These are phyloP conservation scores for Eustalomyia histrio DNA, from an alignment of 2,888 invertebrate genomes.

Conservation along the genomic window DNA sequence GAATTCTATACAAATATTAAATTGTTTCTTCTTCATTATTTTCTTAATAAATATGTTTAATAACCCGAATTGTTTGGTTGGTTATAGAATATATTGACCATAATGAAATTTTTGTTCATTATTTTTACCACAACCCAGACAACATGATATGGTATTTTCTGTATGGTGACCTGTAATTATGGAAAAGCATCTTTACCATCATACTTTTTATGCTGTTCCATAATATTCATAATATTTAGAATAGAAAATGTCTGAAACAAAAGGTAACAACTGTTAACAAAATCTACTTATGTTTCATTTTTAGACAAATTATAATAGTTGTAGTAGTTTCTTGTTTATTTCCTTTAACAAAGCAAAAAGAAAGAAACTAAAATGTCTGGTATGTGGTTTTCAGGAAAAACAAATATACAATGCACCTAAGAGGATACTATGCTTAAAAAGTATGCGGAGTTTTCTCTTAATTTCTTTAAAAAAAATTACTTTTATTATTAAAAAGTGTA, in stretches of 20 bases:
- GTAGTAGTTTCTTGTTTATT: background rate
- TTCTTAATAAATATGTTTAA: background rate
- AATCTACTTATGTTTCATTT: conserved; percentile 41
- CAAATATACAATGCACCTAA: background rate
- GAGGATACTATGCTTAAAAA: background rate
- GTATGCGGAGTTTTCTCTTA: background rate
- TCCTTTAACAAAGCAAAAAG: background rate
- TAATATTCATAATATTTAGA: too few relatives aligned
- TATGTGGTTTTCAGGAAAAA: background rate
- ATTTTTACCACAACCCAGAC: background rate
- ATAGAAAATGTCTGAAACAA: conserved; percentile 25
- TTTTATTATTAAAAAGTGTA: too few relatives aligned
- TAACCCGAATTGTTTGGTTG: conserved; percentile 3
- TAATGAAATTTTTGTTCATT: conserved; percentile 25
- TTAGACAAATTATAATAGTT: conserved; percentile 43
- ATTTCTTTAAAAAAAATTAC: too few relatives aligned
- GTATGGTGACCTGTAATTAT: conserved; percentile 6
- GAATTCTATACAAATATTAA: background rate
- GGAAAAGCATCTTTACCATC: background rate
- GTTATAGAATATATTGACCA: conserved; percentile 36
- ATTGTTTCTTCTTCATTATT: background rate
- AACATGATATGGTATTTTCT: background rate
- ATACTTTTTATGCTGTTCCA: background rate
- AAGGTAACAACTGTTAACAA: conserved; percentile 50
- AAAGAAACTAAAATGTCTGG: background rate